Conservation (phyloP, 1,140 invertebrate genomes). For the Muscidifurax raptorellus region DNA sequence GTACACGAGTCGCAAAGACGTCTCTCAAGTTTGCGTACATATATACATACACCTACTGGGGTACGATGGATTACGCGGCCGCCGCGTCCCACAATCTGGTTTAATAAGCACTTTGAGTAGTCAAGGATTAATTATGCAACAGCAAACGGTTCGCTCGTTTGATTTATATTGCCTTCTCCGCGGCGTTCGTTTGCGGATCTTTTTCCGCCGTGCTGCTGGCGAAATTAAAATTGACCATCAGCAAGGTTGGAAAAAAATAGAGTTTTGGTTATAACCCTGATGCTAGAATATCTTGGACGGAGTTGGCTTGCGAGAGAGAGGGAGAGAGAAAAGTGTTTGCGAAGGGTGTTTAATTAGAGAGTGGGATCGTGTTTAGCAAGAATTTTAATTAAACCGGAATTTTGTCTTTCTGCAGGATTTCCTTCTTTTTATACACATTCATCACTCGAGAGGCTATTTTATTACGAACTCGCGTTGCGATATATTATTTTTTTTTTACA, state of each 20-base stretch:
- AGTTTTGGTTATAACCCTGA: no score
- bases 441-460: not conserved
- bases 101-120: slow-evolving; percentile 10
- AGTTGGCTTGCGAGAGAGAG: no score
- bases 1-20: not conserved
- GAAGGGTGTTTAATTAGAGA: no score
- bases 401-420: no score
- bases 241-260: no score
- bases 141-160: not conserved
- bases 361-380: not conserved
- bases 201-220: no score
- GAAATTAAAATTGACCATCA: no score
- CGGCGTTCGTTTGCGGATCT: not conserved
- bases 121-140: not conserved
- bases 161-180: not conserved
- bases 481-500: no score
- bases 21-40: not conserved
- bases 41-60: not conserved
- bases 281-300: no score
- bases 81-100: not conserved
- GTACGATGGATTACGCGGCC: not conserved
- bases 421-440: not conserved
- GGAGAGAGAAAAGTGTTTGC: no score
- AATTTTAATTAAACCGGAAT: not conserved
- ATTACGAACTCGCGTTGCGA: not conserved